Evolutionary conservation across 2,113 vertebrate species (phyloP).

Genomic region (Raja brachyura): DNA sequence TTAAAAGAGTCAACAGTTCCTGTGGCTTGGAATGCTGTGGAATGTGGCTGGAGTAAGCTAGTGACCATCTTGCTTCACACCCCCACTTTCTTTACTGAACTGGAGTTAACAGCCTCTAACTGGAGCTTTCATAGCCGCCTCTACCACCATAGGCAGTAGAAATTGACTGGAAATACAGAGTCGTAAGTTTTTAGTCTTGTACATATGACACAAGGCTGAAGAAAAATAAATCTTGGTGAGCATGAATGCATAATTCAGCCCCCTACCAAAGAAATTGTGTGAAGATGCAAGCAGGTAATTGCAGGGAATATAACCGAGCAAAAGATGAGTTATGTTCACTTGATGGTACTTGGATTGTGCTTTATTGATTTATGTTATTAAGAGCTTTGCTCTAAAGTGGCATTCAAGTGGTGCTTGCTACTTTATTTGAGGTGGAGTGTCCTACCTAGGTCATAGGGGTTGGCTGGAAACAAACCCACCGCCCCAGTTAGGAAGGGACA

Average conservation of each 20-base stretch:
- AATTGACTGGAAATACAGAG: not conserved
- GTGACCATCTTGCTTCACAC: slow-evolving; percentile 4
- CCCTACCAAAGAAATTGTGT: not conserved
- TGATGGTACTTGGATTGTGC: not conserved
- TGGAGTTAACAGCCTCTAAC: not conserved
- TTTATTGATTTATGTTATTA: not conserved
- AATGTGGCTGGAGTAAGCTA: slow-evolving; percentile 14
- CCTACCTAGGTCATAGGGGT: not conserved
- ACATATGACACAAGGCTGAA: not conserved
- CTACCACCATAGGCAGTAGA: too few relatives aligned
- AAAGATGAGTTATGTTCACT: not conserved
- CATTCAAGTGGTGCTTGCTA: not conserved
- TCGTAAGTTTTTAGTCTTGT: not conserved
- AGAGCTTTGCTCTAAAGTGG: not conserved
- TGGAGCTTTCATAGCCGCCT: not conserved
- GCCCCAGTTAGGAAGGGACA: not conserved
- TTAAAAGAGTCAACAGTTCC: slow-evolving; percentile 32
- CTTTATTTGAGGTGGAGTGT: not conserved
- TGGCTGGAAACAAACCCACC: not conserved
- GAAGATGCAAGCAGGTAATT: not conserved
- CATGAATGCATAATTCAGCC: not conserved
- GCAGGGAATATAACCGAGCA: not conserved
- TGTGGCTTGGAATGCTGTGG: slow-evolving; percentile 32
- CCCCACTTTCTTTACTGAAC: slow-evolving; percentile 16
- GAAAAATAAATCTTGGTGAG: not conserved